These are phyloP conservation scores for Tragelaphus buxtoni DNA, from an alignment of 2,113 vertebrate genomes.

Conservation along the genomic window DNA sequence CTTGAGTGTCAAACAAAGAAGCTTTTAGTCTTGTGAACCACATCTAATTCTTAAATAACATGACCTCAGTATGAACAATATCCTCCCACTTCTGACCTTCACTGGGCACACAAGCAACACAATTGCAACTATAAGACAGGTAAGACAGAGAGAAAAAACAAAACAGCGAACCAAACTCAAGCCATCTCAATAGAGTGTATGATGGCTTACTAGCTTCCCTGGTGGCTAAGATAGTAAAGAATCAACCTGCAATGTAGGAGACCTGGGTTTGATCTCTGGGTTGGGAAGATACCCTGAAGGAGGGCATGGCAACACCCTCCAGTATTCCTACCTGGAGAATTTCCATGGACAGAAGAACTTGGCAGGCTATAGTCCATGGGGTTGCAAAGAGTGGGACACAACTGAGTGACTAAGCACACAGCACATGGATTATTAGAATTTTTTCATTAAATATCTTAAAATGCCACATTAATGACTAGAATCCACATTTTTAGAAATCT, in stretches of 20 bases:
- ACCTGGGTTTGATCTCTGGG: neutral
- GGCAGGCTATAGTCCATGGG: neutral
- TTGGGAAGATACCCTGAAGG: neutral
- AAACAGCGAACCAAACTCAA: too few species aligned
- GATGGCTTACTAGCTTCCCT: too few species aligned
- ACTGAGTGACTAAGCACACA: neutral
- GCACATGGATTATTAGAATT: neutral
- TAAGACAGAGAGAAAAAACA: neutral
- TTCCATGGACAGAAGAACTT: neutral
- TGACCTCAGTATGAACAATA: constrained; percentile 43
- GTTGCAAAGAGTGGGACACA: neutral
- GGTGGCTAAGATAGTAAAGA: too few species aligned
- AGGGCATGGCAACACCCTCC: neutral
- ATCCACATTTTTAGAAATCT: neutral
- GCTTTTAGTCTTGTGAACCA: constrained; percentile 78
- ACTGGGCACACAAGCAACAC: neutral
- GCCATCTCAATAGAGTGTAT: too few species aligned
- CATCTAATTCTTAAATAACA: constrained; percentile 71
- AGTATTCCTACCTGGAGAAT: neutral
- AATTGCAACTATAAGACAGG: neutral
- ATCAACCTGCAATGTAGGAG: neutral
- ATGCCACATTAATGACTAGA: neutral
- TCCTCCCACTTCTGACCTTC: neutral
- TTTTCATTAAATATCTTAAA: neutral
- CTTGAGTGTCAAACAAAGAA: constrained; percentile 51